Base-by-base conservation (phyloP, 2,113 vertebrate species). In the Ptilorrhoa leucosticta region DNA sequence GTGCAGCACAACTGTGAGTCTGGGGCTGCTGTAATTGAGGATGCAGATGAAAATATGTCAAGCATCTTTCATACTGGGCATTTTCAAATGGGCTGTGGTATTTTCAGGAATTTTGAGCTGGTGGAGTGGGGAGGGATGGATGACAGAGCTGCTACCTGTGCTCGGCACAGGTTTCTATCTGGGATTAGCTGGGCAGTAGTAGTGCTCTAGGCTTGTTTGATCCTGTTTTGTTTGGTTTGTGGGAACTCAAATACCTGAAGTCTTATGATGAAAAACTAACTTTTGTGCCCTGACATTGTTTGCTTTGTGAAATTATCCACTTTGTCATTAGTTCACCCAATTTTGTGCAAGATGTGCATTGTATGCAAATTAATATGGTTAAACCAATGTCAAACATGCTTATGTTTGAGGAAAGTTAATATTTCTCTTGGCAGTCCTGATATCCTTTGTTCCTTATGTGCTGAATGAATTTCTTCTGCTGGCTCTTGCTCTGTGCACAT, bases 281-380 rank as follows among this genome's bases (percentile, higher is more conserved):
- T 88, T 86, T 27, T 65, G 53, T 83, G 37, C 79, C n/a, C 31
- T 75, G 40, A 22, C n/a, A 7, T 44, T 28, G 33, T 83, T 90
- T 73, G 64, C 42, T 83, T 30, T 89, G 27, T 73, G 63, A 80
- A 91, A 68, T 77, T 69, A 83, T 22, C 14, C 35, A 1, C 23
- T 31, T 10, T 42, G 66, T 85, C 42, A 10, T 87, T 79, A 75
- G 27, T 66, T 84, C 0, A 3, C 33, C 13, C 24, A 48, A 2
- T 11, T 81, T 83, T 95, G 63, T 94, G 82, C 88, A 92, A 63
- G 63, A 13, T 18, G 23, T 31, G 47, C 72, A 89, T 93, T 95
- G 90, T 95, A 90, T 93, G 76, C 85, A 93, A 88, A 96, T 93
- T 26, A 81, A 24, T 53, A 51, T 35, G 71, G 83, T 63, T 71